Conservation (phyloP, 2,888 invertebrate genomes). For the Orthosia cruda region DNA sequence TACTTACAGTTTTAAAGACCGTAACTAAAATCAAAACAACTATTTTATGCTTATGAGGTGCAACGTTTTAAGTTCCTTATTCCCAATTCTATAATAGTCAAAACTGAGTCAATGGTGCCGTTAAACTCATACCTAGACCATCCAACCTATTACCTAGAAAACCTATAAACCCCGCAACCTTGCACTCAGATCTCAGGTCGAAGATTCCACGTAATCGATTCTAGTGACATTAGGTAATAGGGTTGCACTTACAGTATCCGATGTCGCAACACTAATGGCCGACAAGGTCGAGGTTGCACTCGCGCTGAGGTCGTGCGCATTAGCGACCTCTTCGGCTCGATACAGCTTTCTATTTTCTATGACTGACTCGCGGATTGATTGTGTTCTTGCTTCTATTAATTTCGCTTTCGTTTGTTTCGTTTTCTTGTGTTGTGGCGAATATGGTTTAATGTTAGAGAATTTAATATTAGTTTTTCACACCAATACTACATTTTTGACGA, state of each 20-base stretch:
- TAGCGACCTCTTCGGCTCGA: conserved; percentile 70
- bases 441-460: neutral
- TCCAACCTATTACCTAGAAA: neutral
- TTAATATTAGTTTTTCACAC: neutral
- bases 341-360: conserved; percentile 74
- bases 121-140: neutral
- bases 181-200: conserved; percentile 49
- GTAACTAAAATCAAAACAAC: neutral
- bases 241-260: conserved; percentile 55
- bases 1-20: too few relatives aligned
- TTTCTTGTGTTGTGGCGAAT: conserved; percentile 13
- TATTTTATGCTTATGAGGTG: neutral
- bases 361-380: conserved; percentile 49
- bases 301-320: conserved; percentile 67
- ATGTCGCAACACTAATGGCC: conserved; percentile 73
- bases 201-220: conserved; percentile 63
- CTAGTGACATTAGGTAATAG: conserved; percentile 71
- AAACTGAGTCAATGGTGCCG: too few relatives aligned
- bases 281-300: conserved; percentile 78
- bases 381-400: conserved; percentile 48
- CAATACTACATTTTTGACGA: neutral
- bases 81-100: neutral
- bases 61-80: neutral
- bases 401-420: conserved; percentile 56
- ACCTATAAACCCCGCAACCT: conserved; percentile 54